Base-by-base conservation (phyloP, 2,888 invertebrate genomes). In the Oscheius myriophilus region DNA sequence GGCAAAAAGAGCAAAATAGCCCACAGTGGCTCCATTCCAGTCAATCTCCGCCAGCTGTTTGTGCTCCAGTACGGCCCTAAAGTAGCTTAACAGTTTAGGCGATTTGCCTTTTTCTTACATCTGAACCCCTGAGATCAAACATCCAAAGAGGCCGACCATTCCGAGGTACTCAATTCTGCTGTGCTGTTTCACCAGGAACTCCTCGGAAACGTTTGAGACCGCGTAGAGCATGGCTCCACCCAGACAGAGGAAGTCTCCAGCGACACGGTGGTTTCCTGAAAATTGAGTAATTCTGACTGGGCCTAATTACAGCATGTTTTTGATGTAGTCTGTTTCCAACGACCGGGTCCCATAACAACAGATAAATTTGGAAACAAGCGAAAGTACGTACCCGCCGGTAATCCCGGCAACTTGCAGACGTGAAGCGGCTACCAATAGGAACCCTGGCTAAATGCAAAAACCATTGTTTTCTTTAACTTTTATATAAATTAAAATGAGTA, bases 201-300 rank as follows among this genome's bases (percentile, higher is more conserved):
- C 94, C 89, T 93, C 92, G 0, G 88, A 88, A 0, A 93, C 92
- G 79, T 93, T 93, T 55, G 73, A 71, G 41, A 78, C 46, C 0
- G 78, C 78, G 55, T 80, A 80, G 90, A 82, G 69, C 46, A 74
- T 46, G 4, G 93, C 92, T 3, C 93, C 93, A 9, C 90, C 91
- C 12, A 93, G 89, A 84, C 92, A 92, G 26, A 93, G 88, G 90
- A 93, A 91, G 86, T 94, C 93, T 2, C 94, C 94, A 3, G 93
- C 91, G 16, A 93, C 88, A 79, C 92, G 92, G 87, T 92, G 92
- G 87, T 91, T 91, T 42, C 92, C 93, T 92, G 88, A 89, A 73
- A 55, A 63, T n/a, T 25, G n/a, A 21, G n/a, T n/a, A n/a, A n/a
- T n/a, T n/a, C n/a, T n/a, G n/a, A n/a, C n/a, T n/a, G n/a, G n/a